phyloP scores from a whole-genome alignment of 2,113 vertebrate species.

The Hemiscyllium ocellatum region DNA sequence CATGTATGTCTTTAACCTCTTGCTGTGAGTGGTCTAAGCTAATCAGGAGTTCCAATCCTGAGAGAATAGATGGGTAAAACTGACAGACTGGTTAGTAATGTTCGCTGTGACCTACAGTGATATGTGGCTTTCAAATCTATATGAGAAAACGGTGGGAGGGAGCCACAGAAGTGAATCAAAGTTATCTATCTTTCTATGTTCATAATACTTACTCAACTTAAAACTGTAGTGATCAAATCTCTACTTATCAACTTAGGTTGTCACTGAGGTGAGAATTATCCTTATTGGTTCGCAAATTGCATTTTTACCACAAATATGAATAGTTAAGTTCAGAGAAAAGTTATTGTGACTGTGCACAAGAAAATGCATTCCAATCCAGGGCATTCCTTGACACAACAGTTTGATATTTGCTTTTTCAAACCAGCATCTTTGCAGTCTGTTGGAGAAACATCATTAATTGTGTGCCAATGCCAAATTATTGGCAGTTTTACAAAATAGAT shows the following conservation, averaged over 20 bases:
- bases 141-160: background rate
- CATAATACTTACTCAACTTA: background rate
- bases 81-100: background rate
- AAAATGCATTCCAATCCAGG: background rate
- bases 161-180: background rate
- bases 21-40: background rate
- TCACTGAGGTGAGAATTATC: background rate
- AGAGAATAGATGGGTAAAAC: background rate
- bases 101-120: background rate
- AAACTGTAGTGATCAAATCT: background rate
- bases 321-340: background rate
- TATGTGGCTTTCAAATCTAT: background rate
- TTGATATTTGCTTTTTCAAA: background rate
- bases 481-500: background rate
- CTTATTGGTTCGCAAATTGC: background rate
- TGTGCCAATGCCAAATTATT: background rate
- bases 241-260: background rate
- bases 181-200: background rate
- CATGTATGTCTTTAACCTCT: no score
- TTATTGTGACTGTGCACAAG: background rate
- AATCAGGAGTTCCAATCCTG: background rate
- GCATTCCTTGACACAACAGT: background rate
- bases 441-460: background rate
- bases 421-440: background rate
- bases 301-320: background rate